Conservation (phyloP, 2,797 vertebrate genomes). For the Kryptopterus vitreolus region DNA sequence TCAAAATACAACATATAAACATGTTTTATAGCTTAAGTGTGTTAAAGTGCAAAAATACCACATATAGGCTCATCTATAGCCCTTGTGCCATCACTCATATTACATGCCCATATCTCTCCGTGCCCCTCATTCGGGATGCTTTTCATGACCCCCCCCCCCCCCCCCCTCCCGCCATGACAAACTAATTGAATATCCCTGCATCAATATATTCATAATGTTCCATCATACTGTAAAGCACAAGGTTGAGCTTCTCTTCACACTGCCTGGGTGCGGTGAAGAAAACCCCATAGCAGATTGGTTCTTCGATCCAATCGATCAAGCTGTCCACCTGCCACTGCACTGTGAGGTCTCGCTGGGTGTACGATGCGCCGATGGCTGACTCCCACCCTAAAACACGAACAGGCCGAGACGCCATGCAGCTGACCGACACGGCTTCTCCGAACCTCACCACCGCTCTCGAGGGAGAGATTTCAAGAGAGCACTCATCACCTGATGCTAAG, state of each 20-base stretch:
- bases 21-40: no score
- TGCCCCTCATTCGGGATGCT: no score
- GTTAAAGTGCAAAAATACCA: no score
- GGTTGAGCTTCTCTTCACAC: constrained; percentile 81
- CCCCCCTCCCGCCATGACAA: no score
- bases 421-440: constrained; percentile 74
- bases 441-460: constrained; percentile 76
- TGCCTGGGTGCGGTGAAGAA: constrained; percentile 80
- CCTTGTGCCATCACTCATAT: no score
- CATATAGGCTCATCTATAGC: no score
- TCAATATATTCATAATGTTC: neutral
- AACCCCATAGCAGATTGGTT: constrained; percentile 81
- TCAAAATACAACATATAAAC: no score
- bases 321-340: constrained; percentile 79
- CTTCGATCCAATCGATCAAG: constrained; percentile 81
- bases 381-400: constrained; percentile 80
- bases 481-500: constrained; percentile 73
- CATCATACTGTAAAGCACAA: constrained; percentile 79
- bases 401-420: constrained; percentile 73
- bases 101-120: no score
- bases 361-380: constrained; percentile 70
- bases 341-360: constrained; percentile 71
- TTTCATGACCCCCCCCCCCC: no score
- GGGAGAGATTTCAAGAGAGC: constrained; percentile 76
- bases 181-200: no score